Evolutionary conservation across 1,140 invertebrate species (phyloP).

Genomic region (Drosophila albomicans): DNA sequence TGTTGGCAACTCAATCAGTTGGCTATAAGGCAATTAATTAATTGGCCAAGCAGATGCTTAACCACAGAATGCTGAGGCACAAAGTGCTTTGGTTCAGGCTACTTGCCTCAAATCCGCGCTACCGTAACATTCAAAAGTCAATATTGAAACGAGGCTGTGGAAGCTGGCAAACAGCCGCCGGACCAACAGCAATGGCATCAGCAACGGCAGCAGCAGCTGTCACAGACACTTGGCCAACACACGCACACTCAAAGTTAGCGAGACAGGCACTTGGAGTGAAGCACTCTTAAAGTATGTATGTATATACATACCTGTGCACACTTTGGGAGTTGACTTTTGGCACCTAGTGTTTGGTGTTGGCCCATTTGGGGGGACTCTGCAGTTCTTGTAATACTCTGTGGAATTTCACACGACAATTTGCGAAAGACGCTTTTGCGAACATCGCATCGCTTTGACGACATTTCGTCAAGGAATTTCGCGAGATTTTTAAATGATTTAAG

Average conservation of each 20-base stretch:
- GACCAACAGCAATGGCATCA: neutral
- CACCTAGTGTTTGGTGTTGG: constrained; percentile 51
- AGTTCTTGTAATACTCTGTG: constrained; percentile 43
- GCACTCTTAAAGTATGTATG: neutral
- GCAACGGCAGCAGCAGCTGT: constrained; percentile 14
- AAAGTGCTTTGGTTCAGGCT: neutral
- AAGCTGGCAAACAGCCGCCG: constrained; percentile 57
- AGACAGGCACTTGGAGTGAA: constrained; percentile 28
- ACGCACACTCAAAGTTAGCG: constrained; percentile 16
- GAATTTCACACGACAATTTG: constrained; percentile 66
- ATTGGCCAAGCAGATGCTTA: constrained; percentile 49
- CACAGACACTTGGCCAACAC: constrained; percentile 14
- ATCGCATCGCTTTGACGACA: constrained; percentile 14
- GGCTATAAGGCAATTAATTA: constrained; percentile 68
- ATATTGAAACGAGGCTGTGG: constrained; percentile 66
- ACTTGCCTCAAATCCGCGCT: constrained; percentile 45
- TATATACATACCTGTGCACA: constrained; percentile 34
- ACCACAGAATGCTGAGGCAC: constrained; percentile 4
- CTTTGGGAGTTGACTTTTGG: constrained; percentile 70
- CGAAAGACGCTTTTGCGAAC: no score
- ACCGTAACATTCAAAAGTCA: constrained; percentile 72
- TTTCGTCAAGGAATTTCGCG: neutral
- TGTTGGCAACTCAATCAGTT: constrained; percentile 19
- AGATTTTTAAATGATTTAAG: no score
- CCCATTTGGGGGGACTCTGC: constrained; percentile 15